Conservation (phyloP, 2,888 invertebrate genomes). For the Hyposoter dolosus region DNA sequence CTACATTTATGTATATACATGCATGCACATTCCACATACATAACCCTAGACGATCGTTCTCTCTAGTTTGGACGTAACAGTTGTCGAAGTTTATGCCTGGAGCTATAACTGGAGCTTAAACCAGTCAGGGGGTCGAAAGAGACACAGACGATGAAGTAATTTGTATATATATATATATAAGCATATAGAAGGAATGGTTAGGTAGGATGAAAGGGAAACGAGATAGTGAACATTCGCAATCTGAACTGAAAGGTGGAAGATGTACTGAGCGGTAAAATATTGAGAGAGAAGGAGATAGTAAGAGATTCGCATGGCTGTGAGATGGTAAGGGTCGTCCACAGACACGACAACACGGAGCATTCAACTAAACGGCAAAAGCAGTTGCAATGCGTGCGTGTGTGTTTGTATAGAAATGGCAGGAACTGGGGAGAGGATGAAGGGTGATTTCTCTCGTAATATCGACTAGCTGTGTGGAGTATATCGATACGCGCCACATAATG, state of each 20-base stretch:
- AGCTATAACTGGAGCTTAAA: constrained; percentile 71
- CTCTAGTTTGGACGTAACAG: constrained; percentile 68
- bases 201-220: constrained; percentile 54
- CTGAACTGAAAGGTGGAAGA: constrained; percentile 62
- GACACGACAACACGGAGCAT: constrained; percentile 43
- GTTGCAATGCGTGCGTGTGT: not conserved
- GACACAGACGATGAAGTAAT: constrained; percentile 50
- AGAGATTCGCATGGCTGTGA: constrained; percentile 23
- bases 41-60: constrained; percentile 27
- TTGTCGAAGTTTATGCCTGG: constrained; percentile 71
- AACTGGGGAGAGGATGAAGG: constrained; percentile 66
- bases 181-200: constrained; percentile 24
- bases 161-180: constrained; percentile 6
- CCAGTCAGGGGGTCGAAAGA: constrained; percentile 66
- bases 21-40: constrained; percentile 18
- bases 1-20: constrained; percentile 21
- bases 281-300: constrained; percentile 39
- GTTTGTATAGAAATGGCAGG: constrained; percentile 46
- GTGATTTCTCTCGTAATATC: constrained; percentile 71
- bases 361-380: constrained; percentile 30
- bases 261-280: constrained; percentile 45
- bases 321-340: constrained; percentile 44
- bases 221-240: constrained; percentile 62
- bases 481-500: constrained; percentile 66
- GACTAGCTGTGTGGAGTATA: constrained; percentile 52